Evolutionary conservation across 2,888 invertebrate species (phyloP), one percentile per base, ranked within the genome.

Genomic region (Drosophila stalkeri): DNA sequence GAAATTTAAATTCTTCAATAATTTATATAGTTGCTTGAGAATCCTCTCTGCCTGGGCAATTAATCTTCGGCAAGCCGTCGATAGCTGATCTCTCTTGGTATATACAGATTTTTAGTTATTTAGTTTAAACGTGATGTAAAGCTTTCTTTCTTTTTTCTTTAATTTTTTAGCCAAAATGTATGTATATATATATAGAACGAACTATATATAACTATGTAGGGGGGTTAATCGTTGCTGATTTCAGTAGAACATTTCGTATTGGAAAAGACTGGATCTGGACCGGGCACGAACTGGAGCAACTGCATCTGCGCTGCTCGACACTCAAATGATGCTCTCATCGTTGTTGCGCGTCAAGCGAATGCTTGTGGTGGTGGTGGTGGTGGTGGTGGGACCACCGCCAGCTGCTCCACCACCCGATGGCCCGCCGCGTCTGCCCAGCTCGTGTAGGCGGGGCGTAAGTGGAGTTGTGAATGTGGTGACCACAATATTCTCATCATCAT

Each of bases 321-420:
- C 78, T 93, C 94, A 82, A 93, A 94, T 87, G 93, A 92, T 92
- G 88, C 92, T 92, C 67, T 92, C 92, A 69, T 92, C 93, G 77
- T 91, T 92, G 61, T 92, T 92, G 31, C 92, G 90, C 31, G 89
- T 90, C 54, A 91, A 75, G 16, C 91, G 89, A 68, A 91, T 92
- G 60, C 90, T 91, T 14, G 91, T 91, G 6, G 86, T 84, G 8
- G 86, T 84, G 5, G 86, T 84, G 8, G 86, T 84, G 5, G 88
- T 87, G 31, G 76, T 70, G 27, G 64, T 60, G 39, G 52, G 67
- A 18, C 23, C 65, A 7, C 69, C 43, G 2, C 69, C 47, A 2
- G 68, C 12, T n/a, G 41, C 41, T 39, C 43, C 66, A 3, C 49
- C 63, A 3, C 46, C 60, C 1, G 33, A 46, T n/a, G 77, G 8